Evolutionary conservation across 2,113 vertebrate species (phyloP).

Genomic region (Gobio gobio): DNA sequence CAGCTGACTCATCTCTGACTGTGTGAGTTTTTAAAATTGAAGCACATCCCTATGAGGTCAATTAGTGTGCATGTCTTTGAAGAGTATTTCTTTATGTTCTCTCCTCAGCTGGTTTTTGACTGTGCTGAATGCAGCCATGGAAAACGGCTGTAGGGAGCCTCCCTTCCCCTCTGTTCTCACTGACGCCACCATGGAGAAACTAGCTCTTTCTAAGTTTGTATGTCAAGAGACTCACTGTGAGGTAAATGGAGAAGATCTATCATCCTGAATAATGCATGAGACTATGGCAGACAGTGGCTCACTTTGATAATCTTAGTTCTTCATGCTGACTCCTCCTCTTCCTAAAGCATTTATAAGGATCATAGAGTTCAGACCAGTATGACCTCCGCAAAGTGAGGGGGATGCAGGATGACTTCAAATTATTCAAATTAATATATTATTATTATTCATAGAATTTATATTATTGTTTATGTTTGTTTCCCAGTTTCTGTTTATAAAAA

Average conservation of each 20-base stretch:
- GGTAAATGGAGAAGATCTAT: slow-evolving; percentile 71
- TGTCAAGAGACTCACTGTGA: slow-evolving; percentile 93
- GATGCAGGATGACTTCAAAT: background rate
- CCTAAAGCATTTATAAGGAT: background rate
- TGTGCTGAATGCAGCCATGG: slow-evolving; percentile 90
- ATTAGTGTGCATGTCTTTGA: slow-evolving; percentile 5
- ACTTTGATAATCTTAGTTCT: slow-evolving; percentile 9
- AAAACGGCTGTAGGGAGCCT: slow-evolving; percentile 90
- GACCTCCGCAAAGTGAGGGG: background rate
- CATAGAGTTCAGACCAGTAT: background rate
- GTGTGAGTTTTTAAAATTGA: slow-evolving; percentile 76
- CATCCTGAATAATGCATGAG: background rate
- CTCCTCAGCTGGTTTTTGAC: slow-evolving; percentile 86
- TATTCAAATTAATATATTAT: background rate
- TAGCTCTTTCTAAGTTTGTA: slow-evolving; percentile 93
- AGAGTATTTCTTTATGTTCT: background rate
- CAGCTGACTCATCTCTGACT: slow-evolving; percentile 86
- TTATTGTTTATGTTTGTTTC: no score
- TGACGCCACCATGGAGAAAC: slow-evolving; percentile 96
- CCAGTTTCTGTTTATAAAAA: no score
- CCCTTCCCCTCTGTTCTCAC: slow-evolving; percentile 92
- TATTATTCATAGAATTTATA: no score
- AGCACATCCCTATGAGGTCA: background rate
- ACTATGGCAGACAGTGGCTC: background rate
- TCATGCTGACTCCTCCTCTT: slow-evolving; percentile 13